phyloP scores from a whole-genome alignment of 2,113 vertebrate genomes.

The Steatornis caripensis region DNA sequence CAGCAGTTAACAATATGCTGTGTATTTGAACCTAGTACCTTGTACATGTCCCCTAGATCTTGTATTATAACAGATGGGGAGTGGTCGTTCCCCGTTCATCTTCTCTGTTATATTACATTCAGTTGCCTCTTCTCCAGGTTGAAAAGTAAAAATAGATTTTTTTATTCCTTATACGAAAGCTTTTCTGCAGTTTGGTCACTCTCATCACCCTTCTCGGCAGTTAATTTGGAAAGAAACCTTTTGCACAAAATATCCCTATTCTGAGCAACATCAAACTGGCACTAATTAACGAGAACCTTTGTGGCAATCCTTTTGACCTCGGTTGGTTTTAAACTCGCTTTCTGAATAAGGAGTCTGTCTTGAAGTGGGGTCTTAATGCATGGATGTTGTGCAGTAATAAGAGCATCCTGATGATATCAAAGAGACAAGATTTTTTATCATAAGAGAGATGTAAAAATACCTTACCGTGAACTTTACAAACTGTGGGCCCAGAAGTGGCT shows the following conservation, averaged over 20 bases:
- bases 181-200: background rate
- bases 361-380: background rate
- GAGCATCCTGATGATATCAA: background rate
- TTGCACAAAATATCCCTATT: background rate
- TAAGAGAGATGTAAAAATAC: background rate
- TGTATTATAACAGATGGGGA: background rate
- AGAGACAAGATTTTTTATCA: background rate
- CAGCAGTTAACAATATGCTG: conserved; percentile 34
- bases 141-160: background rate
- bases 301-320: background rate
- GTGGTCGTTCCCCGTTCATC: background rate
- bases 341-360: background rate
- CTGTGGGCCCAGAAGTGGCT: background rate
- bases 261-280: background rate
- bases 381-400: background rate
- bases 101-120: background rate
- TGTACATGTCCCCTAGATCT: background rate
- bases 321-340: background rate
- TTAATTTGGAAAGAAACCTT: background rate
- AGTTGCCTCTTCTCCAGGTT: background rate
- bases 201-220: background rate
- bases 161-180: background rate
- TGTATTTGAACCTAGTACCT: background rate
- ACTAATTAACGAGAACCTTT: background rate
- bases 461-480: background rate